phyloP scores from a whole-genome alignment of 30 jellyfish, hydroid and myxozoan genomes.

The Hydra vulgaris region DNA sequence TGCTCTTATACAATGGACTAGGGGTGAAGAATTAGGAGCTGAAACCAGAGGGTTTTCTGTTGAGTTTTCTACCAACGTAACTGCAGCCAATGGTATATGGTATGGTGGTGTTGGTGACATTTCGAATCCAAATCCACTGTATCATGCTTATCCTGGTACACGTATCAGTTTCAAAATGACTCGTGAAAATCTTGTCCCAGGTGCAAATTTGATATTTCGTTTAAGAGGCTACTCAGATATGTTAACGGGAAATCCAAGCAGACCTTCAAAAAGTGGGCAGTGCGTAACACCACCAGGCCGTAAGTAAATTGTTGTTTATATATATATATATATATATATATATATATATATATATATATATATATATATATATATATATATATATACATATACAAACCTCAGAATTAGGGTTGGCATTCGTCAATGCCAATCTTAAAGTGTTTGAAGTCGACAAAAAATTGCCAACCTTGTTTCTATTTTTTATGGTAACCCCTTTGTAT shows the following conservation, averaged over 20 bases:
- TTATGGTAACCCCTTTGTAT: too few species aligned
- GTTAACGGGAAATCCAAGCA: conserved; percentile 52
- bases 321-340: background rate
- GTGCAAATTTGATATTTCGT: conserved; percentile 54
- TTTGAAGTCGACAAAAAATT: too few species aligned
- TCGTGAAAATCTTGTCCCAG: conserved; percentile 16
- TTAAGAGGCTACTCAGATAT: conserved; percentile 33
- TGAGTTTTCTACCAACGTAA: conserved; percentile 23
- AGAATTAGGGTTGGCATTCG: too few species aligned
- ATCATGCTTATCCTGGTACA: conserved; percentile 18
- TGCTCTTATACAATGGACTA: conserved; percentile 47
- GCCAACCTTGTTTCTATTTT: too few species aligned
- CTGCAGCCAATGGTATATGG: conserved; percentile 14
- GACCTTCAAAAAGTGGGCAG: conserved; percentile 26
- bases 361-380: background rate
- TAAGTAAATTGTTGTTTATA: conserved; percentile 1
- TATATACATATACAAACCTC: too few species aligned
- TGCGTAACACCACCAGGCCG: conserved; percentile 65
- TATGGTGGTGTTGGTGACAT: conserved; percentile 20
- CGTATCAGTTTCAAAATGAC: background rate
- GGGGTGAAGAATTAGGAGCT: conserved; percentile 41
- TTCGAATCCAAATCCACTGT: background rate
- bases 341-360: too few species aligned
- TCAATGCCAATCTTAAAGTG: too few species aligned
- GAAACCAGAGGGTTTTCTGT: conserved; percentile 29